These are phyloP conservation scores for Leucopternis melanops DNA, from an alignment of 2,113 vertebrate species.

Conservation along the genomic window DNA sequence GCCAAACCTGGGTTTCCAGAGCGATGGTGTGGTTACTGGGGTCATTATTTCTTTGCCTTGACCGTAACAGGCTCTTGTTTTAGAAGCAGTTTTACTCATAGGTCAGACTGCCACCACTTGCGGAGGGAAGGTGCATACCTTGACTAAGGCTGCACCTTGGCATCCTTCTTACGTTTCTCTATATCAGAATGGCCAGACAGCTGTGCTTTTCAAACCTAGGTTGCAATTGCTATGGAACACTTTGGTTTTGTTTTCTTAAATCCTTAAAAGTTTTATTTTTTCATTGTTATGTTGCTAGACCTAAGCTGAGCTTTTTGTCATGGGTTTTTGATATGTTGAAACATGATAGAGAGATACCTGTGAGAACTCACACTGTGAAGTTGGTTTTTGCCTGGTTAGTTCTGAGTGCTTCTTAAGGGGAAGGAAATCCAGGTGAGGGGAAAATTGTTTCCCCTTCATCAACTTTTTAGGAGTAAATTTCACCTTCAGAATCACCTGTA, in stretches of 20 bases:
- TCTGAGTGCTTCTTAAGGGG: neutral
- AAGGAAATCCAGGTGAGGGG: constrained; percentile 19
- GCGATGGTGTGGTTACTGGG: neutral
- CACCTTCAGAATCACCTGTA: neutral
- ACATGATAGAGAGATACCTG: neutral
- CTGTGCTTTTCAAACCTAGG: neutral
- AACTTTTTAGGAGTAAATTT: neutral
- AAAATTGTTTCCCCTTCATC: constrained; percentile 24
- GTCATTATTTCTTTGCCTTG: neutral
- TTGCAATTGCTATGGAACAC: neutral
- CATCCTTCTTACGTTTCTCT: neutral
- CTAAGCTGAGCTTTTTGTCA: neutral
- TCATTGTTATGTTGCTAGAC: neutral
- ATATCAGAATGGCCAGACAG: neutral
- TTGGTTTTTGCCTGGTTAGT: neutral
- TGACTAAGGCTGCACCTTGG: neutral
- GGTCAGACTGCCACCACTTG: neutral
- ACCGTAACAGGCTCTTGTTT: neutral
- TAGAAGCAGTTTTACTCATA: neutral
- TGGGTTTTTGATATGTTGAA: neutral
- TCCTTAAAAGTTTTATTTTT: neutral
- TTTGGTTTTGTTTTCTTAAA: constrained; percentile 12
- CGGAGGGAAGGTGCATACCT: neutral
- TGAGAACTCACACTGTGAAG: neutral
- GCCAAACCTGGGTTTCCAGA: neutral